Evolutionary conservation across 2,797 vertebrate genomes (phyloP).

Genomic region (Sphenopsis melanotis): DNA sequence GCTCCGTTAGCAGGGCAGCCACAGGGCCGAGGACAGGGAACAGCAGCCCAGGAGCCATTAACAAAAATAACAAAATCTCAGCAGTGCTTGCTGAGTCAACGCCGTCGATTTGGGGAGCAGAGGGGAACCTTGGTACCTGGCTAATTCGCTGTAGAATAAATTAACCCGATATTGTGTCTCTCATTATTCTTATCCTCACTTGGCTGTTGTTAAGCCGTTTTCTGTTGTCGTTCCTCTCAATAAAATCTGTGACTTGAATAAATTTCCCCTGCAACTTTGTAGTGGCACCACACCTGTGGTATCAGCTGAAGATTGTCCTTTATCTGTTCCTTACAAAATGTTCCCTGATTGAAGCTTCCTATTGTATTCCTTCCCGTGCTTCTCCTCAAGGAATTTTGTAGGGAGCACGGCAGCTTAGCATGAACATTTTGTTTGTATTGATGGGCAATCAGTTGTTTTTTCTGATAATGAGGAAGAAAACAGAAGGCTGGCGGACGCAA

Average conservation of each 20-base stretch:
- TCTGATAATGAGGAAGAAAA: not conserved
- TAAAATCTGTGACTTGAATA: slow-evolving; percentile 56
- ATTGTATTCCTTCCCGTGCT: not conserved
- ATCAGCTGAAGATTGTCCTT: slow-evolving; percentile 4
- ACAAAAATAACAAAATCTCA: slow-evolving; percentile 8
- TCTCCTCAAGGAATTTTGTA: not conserved
- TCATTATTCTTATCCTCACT: slow-evolving; percentile 1
- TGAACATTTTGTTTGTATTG: not conserved
- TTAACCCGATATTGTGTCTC: not conserved
- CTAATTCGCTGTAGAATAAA: not conserved
- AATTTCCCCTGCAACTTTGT: slow-evolving; percentile 38
- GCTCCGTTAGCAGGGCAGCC: not conserved
- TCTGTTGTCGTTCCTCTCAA: slow-evolving; percentile 20
- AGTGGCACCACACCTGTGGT: not conserved
- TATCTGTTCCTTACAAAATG: not conserved
- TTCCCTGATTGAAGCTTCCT: not conserved
- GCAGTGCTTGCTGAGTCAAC: not conserved
- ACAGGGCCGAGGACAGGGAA: not conserved
- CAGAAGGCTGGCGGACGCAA: not conserved
- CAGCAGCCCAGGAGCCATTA: not conserved
- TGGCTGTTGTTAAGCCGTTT: not conserved
- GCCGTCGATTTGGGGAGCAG: not conserved
- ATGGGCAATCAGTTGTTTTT: slow-evolving; percentile 19
- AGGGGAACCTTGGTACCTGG: not conserved
- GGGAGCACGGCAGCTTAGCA: not conserved